Conservation (phyloP, 2,113 vertebrate species). For the Anas platyrhynchos region DNA sequence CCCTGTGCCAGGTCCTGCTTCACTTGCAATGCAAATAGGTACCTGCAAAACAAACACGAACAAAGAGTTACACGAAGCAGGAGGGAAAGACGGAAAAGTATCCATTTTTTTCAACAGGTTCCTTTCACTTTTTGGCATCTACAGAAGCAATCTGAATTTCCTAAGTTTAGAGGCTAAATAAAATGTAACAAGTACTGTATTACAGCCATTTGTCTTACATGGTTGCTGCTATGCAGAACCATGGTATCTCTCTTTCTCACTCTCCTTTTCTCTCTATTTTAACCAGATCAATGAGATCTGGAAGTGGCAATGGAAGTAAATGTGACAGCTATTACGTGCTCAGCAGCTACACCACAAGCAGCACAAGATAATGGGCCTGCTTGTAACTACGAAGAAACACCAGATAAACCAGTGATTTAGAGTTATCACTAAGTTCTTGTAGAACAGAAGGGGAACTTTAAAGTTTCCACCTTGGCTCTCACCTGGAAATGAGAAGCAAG, state of each 20-base stretch:
- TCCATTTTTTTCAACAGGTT: not conserved
- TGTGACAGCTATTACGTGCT: not conserved
- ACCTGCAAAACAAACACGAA: slow-evolving; percentile 80
- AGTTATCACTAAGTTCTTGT: not conserved
- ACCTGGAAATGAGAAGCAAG: not conserved
- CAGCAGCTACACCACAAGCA: not conserved
- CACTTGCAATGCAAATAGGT: slow-evolving; percentile 97
- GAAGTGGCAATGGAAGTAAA: not conserved
- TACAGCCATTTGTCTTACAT: not conserved
- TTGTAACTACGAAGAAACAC: not conserved
- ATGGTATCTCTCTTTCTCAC: not conserved
- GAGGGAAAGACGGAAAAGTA: not conserved
- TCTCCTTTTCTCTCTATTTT: not conserved
- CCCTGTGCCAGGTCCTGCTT: slow-evolving; percentile 93
- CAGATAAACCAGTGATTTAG: not conserved
- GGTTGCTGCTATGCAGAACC: not conserved
- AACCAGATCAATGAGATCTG: not conserved
- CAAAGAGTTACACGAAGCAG: not conserved
- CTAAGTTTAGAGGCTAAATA: not conserved
- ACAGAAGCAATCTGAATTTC: not conserved
- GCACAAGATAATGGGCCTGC: not conserved
- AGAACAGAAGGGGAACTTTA: not conserved
- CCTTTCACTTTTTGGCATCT: not conserved
- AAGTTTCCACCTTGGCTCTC: not conserved
- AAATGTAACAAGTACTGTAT: not conserved